phyloP scores from a whole-genome alignment of 2,113 vertebrate species.

The Stictonetta naevosa region DNA sequence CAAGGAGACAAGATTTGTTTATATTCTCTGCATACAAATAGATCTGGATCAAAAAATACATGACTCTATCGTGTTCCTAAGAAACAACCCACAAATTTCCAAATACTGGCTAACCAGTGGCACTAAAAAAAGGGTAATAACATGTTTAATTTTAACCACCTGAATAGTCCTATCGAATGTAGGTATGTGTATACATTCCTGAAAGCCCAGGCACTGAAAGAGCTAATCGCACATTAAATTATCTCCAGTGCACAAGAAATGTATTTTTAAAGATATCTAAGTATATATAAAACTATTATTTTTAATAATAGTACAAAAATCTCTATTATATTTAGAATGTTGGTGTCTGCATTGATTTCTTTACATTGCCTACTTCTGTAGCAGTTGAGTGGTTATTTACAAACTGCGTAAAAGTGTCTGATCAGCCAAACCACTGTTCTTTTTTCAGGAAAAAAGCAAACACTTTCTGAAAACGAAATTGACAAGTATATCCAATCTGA shows the following conservation, averaged over 20 bases:
- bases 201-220: not conserved
- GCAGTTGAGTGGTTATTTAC: constrained; percentile 24
- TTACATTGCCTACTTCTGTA: not conserved
- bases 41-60: not conserved
- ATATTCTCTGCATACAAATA: not conserved
- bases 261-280: not conserved
- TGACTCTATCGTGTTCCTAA: not conserved
- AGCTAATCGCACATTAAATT: not conserved
- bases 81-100: not conserved
- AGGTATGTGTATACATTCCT: not conserved
- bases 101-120: constrained; percentile 13
- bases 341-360: not conserved
- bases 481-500: not conserved
- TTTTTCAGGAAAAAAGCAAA: not conserved
- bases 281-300: not conserved
- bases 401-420: not conserved
- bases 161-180: not conserved
- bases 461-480: constrained; percentile 12
- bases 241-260: not conserved
- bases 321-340: not conserved
- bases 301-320: not conserved
- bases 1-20: not conserved
- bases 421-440: not conserved
- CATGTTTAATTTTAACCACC: constrained; percentile 24
- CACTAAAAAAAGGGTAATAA: not conserved